Conservation (phyloP, 2,888 invertebrate genomes). For the Agrotis clavis region DNA sequence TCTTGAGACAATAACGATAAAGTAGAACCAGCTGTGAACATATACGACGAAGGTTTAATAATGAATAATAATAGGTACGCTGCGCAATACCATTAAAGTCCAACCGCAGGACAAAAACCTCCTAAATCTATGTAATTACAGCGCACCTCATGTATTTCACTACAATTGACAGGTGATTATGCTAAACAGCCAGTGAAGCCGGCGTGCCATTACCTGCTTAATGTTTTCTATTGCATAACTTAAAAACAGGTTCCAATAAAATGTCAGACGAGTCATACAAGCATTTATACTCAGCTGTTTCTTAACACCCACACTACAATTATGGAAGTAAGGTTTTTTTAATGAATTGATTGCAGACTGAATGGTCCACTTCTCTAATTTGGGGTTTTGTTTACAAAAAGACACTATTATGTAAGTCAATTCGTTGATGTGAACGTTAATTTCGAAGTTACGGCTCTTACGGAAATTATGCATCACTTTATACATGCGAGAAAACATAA, state of each 20-base stretch:
- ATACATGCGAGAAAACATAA: conserved; percentile 19
- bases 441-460: conserved; percentile 3
- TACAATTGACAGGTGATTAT: conserved; percentile 84
- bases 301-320: conserved; percentile 78
- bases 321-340: conserved; percentile 76
- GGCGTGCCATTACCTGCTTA: conserved; percentile 79
- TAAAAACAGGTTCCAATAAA: conserved; percentile 84
- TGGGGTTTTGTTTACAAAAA: conserved; percentile 70
- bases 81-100: conserved; percentile 39
- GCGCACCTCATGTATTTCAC: conserved; percentile 63
- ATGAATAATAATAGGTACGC: conserved; percentile 34
- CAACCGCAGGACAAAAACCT: conserved; percentile 52
- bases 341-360: conserved; percentile 76
- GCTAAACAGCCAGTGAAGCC: conserved; percentile 76
- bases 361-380: conserved; percentile 73
- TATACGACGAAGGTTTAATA: conserved; percentile 28
- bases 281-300: conserved; percentile 82
- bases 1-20: conserved; percentile 21
- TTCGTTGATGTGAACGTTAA: conserved; percentile 48
- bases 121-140: conserved; percentile 61
- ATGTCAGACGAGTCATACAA: conserved; percentile 82
- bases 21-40: conserved; percentile 46
- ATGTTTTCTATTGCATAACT: conserved; percentile 87
- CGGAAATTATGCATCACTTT: conserved; percentile 2
- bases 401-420: conserved; percentile 72